Evolutionary conservation across 2,797 vertebrate genomes (phyloP).

Genomic region (Poecilia velifera): DNA sequence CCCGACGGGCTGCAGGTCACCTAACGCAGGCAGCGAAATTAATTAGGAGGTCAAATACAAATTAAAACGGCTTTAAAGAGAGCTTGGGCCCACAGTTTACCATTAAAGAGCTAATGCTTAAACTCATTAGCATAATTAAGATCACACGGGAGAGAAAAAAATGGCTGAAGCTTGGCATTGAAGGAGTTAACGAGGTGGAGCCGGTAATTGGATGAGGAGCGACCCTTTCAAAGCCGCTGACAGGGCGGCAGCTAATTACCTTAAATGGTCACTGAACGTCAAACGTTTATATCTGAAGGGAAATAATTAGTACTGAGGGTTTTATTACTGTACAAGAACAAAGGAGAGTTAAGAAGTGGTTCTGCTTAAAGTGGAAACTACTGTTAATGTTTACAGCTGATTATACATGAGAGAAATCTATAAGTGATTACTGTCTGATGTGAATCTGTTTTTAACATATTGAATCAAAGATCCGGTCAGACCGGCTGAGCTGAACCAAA

Average conservation of each 20-base stretch:
- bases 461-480: background rate
- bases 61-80: slow-evolving; percentile 58
- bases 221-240: slow-evolving; percentile 61
- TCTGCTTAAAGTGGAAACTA: background rate
- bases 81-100: slow-evolving; percentile 51
- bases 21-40: slow-evolving; percentile 5
- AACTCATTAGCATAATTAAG: slow-evolving; percentile 77
- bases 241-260: slow-evolving; percentile 59
- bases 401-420: background rate
- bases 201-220: slow-evolving; percentile 63
- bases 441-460: background rate
- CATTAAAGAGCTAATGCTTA: slow-evolving; percentile 53
- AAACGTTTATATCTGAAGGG: slow-evolving; percentile 13
- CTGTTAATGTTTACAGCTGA: too few species aligned
- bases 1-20: slow-evolving; percentile 18
- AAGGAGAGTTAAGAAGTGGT: background rate
- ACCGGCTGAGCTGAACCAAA: background rate
- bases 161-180: slow-evolving; percentile 27
- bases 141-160: slow-evolving; percentile 40
- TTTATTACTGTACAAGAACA: background rate
- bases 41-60: slow-evolving; percentile 66
- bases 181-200: slow-evolving; percentile 71
- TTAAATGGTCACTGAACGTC: slow-evolving; percentile 61
- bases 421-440: background rate
- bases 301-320: background rate